Base-by-base conservation (phyloP, 2,113 vertebrate genomes). In the Panthera tigris region DNA sequence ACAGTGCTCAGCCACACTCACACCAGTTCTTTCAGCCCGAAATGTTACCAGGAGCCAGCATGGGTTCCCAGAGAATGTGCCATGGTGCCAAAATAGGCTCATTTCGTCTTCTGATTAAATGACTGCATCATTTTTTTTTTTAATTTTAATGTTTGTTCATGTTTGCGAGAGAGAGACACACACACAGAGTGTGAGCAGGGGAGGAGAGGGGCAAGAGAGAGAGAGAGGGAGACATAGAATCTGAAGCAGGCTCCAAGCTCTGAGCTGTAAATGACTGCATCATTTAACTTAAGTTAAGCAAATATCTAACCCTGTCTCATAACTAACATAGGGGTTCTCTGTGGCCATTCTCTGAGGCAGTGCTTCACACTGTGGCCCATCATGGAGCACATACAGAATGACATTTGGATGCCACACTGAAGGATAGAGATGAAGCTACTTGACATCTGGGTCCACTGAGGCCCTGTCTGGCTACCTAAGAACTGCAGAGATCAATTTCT, bases 51-150 rank as follows among this genome's bases (percentile, higher is more conserved):
- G 86, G 50, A 93, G 29, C 12, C 81, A 79, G 15, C 19, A 79
- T 23, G 9, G n/a, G 57, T 61, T 78, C 85, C 61, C n/a, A 41
- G 83, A 94, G 29, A 88, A 80, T 48, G 25, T 33, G 39, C 19
- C 33, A 76, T 10, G 4, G 71, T 13, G 4, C 41, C 79, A 82
- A 86, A 48, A 94, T 92, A 95, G 71, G 0, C 61, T 91, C 68
- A 71, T 76, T 89, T 96, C 39, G 63, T 87, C 61, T 91, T 92
- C 50, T 57, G 12, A 94, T 65, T 91, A 94, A 82, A 96, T 57
- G 21, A 84, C 2, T 15, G 15, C 16, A 45, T 73, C 66, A 71
- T 61, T 19, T 73, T 73, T 82, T n/a, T 19, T 57, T 57, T 57
- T 45, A 9, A 45, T 57, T 23, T 61, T 61, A 61, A 61, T 61